Base-by-base conservation (phyloP, 2,113 vertebrate genomes). In the Gnathonemus echidnorhynchus region DNA sequence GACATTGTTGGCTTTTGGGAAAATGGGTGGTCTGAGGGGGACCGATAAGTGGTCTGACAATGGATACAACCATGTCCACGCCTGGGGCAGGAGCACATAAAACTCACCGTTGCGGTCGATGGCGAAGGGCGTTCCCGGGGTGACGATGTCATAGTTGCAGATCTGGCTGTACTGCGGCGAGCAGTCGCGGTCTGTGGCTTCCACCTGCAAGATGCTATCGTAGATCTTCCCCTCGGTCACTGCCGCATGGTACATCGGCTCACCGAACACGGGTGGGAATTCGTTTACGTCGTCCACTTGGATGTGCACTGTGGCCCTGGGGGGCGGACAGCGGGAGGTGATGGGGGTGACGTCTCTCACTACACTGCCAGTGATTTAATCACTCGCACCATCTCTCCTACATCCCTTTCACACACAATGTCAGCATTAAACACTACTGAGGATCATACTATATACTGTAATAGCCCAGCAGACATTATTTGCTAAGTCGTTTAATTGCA, bases 151-250 rank as follows among this genome's bases (percentile, higher is more conserved):
- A 1, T 98, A 99, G 94, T 97, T 99, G 96, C 98, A 99, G 93
- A 99, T 98, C 94, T 99, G 98, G 94, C 98, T 99, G 91, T 97
- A 99, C 92, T 99, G 98, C 0, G 98, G 98, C 8, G 98, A 99
- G 91, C 98, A 99, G 94, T 99, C 98, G 86, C 98, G 97, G 0
- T 99, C 98, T 87, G 96, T 94, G 35, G 98, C 98, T 93, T 99
- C 98, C 90, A 99, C 98, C 94, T 99, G 98, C 84, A 99, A 94
- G 90, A 99, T 97, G 92, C 97, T 99, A 94, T 99, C 98, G 0
- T 99, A 99, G 94, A 99, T 98, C 93, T 98, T 99, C 58, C 97
- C 98, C 90, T 99, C 98, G 0, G 97, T 98, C 90, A 99, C 96
- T 0, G 96, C 96, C 13, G 97, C 96, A 87, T 96, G 97, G 93